Base-by-base conservation (phyloP, 2,888 invertebrate genomes). In the Tigriopus californicus region DNA sequence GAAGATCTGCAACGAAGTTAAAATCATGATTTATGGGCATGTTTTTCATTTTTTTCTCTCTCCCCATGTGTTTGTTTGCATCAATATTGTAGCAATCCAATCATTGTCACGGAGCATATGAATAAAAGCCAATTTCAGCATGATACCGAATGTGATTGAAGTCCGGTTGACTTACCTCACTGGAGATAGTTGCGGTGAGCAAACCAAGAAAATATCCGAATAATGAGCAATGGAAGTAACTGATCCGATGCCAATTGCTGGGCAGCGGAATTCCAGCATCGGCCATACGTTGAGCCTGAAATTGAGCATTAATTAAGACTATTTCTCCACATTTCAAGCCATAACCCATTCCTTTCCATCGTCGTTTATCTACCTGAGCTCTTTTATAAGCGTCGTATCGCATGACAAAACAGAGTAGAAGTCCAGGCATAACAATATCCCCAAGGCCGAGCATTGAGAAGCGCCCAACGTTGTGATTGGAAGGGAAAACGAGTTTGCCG, bases 381-480 rank as follows among this genome's bases (percentile, higher is more conserved):
- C 91, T 90, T 74, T 95, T 95, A 75, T 94, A 92, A 12, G 94
- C 92, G 75, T 95, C 95, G 72, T 94, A 95, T 46, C 95, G 85
- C 67, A 95, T 74, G 62, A 95, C 95, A 75, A 95, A 95, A 74
- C 95, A 95, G 64, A 95, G 76, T 67, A 95, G 72, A 58, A 95
- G 75, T 2, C 95, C 95, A 22, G 94, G 94, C 94, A 95, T 94
- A 59, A 78, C 78, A 65, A 78, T 77, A 66, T 78, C 78, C 54
- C 78, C 78, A 33, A 78, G 69, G 71, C 82, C 85, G 63, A 95
- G 79, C 94, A 95, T 95, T 62, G 92, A 92, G 75, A 95, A 95
- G 73, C 94, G 92, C 66, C 92, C 94, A 67, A 83, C 80, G 72
- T 91, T 90, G 72, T 94, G 91, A 79, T 92, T 84, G 70, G 91